Evolutionary conservation across 2,797 vertebrate species (phyloP), one percentile per base, ranked within the genome.

Genomic region (Lacerta bilineata): DNA sequence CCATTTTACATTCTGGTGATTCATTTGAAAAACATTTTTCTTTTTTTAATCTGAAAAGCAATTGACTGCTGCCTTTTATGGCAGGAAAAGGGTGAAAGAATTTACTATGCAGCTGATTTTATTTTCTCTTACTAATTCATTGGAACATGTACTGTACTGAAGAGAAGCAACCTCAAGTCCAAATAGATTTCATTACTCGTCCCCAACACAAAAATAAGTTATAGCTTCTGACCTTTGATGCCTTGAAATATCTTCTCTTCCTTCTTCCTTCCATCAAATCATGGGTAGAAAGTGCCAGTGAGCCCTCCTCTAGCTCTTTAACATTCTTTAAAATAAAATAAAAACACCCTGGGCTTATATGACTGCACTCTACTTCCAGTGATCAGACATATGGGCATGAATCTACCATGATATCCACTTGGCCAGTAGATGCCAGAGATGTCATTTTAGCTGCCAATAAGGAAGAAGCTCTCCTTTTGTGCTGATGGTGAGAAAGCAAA

Each of bases 41-140:
- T 64, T 29, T 46, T 25, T 55, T 7, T 46, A 20, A 46, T 46
- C 74, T 55, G 50, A 55, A 55, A 55, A 15, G 50, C 50, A 55
- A 55, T 15, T 55, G 50, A 55, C 50, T 55, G 50, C 50, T 55
- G 50, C 23, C 66, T 2, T 55, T 84, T 75, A 39, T 50, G 15
- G 1, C 17, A 87, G 23, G 36, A 71, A 86, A 4, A 75, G 61
- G 68, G 84, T 3, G 4, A 15, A 43, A 9, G 68, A 79, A 41
- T 36, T 77, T 33, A 27, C 6, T 0, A 0, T 15, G 33, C 23
- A 87, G 27, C 33, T 11, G 0, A 84, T 69, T 83, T 77, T 41
- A 9, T 81, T 84, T 71, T 23, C 68, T 77, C 5, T 27, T 27
- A 33, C 71, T 46, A 61, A 86, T 72, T 8, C 5, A 75, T 6